Base-by-base conservation (phyloP, 2,888 invertebrate genomes). In the Nowickia ferox region DNA sequence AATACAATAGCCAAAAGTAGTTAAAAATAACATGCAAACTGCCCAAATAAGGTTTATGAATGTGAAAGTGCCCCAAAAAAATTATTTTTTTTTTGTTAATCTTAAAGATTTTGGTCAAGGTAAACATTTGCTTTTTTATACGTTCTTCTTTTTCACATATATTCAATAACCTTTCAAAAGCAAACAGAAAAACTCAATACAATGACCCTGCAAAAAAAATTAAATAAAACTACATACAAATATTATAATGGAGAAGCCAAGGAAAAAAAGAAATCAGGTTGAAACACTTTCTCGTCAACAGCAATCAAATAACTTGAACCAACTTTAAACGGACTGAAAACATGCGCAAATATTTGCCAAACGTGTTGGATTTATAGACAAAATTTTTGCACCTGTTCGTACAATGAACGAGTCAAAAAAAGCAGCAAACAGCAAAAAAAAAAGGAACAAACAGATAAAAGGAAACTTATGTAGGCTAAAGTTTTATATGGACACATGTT, bases 271-370 rank as follows among this genome's bases (percentile, higher is more conserved):
- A 71, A 63, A 11, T 15, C n/a, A 63, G 40, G 13, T 65, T 11
- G 57, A 66, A 77, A 77, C 76, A 77, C 77, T 77, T 83, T 77
- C 65, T 77, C 77, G 30, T 72, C 65, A 72, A 66, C 51, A 48
- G 17, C 66, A 81, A 74, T 66, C 30, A 66, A 71, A 77, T 44
- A 61, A 76, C 63, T 82, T 71, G 40, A 76, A 63, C 63, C 72
- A 63, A 63, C 53, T 77, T 76, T 77, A 76, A 83, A 22, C 57
- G 59, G 57, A 57, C 65, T 51, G 30, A 66, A 83, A 83, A 65
- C 83, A 83, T 83, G 76, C 2, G 42, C 82, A 85, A 87, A 87
- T 87, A 87, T 87, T 87, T 87, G 40, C 82, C 78, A 85, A 87
- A 87, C 87, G 87, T 87, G 87, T 74, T 79, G 59, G 71, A 83